Conservation (phyloP, 1,140 invertebrate genomes). For the Dendrolimus kikuchii region DNA sequence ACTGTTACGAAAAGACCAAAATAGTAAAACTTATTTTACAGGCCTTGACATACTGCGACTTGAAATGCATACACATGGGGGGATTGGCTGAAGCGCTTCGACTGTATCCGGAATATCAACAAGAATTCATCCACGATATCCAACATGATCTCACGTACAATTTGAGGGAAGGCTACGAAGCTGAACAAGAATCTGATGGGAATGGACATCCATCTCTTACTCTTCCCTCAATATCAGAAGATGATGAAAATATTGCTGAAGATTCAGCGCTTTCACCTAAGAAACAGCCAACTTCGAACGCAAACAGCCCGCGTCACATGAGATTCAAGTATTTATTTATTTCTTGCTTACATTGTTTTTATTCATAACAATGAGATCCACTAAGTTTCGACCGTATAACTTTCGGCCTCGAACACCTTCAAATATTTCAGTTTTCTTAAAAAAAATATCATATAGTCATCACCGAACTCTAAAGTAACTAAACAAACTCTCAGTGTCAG, state of each 20-base stretch:
- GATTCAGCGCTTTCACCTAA: slow-evolving; percentile 78
- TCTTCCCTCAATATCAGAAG: slow-evolving; percentile 92
- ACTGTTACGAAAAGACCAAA: slow-evolving; percentile 3
- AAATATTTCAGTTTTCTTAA: no score
- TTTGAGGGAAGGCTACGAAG: slow-evolving; percentile 92
- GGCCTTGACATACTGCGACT: slow-evolving; percentile 95
- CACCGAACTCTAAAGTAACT: no score
- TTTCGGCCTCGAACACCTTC: no score
- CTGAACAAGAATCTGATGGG: slow-evolving; percentile 86
- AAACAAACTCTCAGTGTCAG: no score
- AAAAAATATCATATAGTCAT: no score
- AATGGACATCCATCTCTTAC: slow-evolving; percentile 87
- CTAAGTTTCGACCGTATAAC: no score
- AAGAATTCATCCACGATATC: slow-evolving; percentile 93
- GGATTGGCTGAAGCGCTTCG: slow-evolving; percentile 92
- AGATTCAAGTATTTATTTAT: slow-evolving; percentile 72
- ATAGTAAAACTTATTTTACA: slow-evolving; percentile 33
- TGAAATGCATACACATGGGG: slow-evolving; percentile 94
- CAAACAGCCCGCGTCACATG: slow-evolving; percentile 78
- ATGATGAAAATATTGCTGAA: slow-evolving; percentile 90
- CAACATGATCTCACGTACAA: slow-evolving; percentile 97
- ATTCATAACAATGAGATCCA: no score
- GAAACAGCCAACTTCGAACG: slow-evolving; percentile 72
- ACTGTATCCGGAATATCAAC: slow-evolving; percentile 94
- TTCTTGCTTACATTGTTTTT: no score